phyloP scores from a whole-genome alignment of 2,888 invertebrate genomes.

The Apantesis nais region DNA sequence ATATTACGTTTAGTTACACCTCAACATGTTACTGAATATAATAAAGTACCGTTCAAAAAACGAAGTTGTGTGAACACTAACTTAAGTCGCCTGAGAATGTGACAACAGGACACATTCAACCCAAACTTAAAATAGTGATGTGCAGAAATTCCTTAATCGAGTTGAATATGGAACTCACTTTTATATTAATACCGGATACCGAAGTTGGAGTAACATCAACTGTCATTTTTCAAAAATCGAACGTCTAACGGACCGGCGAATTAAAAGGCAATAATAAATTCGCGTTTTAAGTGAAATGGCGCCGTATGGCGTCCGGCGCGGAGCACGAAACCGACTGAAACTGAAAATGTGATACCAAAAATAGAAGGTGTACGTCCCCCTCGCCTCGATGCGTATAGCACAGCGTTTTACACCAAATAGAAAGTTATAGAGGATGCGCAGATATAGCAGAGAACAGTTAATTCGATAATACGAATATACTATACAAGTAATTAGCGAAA shows the following conservation, averaged over 20 bases:
- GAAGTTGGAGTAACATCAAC: conserved; percentile 64
- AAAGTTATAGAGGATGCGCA: conserved; percentile 58
- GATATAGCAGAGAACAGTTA: conserved; percentile 26
- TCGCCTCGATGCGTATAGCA: conserved; percentile 51
- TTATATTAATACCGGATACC: conserved; percentile 78
- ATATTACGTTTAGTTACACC: background rate
- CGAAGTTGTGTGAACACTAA: background rate
- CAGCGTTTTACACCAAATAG: conserved; percentile 59
- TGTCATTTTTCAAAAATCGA: conserved; percentile 62
- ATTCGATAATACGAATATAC: background rate
- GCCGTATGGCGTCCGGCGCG: conserved; percentile 69
- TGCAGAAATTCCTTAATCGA: conserved; percentile 36
- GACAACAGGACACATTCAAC: conserved; percentile 21
- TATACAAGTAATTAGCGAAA: background rate
- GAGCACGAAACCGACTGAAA: conserved; percentile 71
- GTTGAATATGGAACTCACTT: conserved; percentile 67
- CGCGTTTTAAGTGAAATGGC: conserved; percentile 49
- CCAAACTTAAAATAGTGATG: conserved; percentile 39
- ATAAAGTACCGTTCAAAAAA: background rate
- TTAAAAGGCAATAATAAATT: conserved; percentile 43
- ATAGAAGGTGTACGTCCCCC: conserved; percentile 76
- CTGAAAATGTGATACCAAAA: conserved; percentile 81
- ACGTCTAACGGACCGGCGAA: conserved; percentile 36
- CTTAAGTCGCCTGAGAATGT: conserved; percentile 28
- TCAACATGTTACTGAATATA: background rate